A percentile compares a stretch with the other conserved stretches of the same genome.
Evolutionary conservation across 2,113 vertebrate genomes (phyloP).

Genomic region (Cryptotis parvus): DNA sequence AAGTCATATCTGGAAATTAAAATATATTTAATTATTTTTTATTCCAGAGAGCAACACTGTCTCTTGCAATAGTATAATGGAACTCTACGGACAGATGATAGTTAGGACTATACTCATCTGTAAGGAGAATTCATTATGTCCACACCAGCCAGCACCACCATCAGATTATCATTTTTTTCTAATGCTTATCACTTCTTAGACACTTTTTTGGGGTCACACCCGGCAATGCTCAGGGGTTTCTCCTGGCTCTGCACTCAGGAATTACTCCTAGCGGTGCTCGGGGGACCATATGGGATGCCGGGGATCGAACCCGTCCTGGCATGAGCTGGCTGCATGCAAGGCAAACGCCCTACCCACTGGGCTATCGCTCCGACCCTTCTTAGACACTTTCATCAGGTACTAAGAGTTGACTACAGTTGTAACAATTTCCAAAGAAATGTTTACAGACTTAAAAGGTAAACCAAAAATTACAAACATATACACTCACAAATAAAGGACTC

Average conservation of each 20-base stretch:
- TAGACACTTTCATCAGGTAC: constrained; percentile 45
- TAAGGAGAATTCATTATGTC: constrained; percentile 12
- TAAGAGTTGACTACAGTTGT: too few relatives aligned
- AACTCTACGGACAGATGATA: background rate
- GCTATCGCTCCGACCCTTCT: too few relatives aligned
- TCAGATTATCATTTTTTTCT: constrained; percentile 44
- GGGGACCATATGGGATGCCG: too few relatives aligned
- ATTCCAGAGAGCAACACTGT: background rate
- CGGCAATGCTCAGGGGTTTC: too few relatives aligned
- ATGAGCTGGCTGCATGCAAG: too few relatives aligned
- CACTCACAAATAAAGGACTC: background rate
- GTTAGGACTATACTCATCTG: background rate
- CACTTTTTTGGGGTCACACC: too few relatives aligned
- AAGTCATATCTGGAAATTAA: background rate
- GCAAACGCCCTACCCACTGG: too few relatives aligned
- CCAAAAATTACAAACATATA: accelerated
- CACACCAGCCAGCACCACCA: background rate
- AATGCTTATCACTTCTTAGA: constrained; percentile 37
- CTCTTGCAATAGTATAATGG: background rate
- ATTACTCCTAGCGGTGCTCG: too few relatives aligned
- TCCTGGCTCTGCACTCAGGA: too few relatives aligned
- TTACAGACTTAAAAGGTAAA: background rate
- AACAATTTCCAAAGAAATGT: background rate
- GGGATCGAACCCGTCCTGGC: too few relatives aligned
- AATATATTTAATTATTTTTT: background rate